Evolutionary conservation across 2,888 invertebrate genomes (phyloP).

Genomic region (Crioceris asparagi): DNA sequence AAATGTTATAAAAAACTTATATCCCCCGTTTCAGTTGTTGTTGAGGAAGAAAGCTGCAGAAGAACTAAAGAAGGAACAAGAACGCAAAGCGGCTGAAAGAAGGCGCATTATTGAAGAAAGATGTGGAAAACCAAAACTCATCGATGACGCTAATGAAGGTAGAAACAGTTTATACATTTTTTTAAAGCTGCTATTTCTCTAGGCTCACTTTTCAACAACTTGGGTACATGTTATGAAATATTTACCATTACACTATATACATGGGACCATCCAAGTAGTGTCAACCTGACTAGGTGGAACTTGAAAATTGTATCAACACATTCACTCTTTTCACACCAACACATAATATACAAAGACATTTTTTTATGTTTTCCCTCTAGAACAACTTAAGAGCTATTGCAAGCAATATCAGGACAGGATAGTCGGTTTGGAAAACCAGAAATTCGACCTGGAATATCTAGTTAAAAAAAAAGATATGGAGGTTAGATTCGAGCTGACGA

Average conservation of each 20-base stretch:
- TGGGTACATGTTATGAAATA: too few species aligned
- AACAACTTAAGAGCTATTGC: conserved; percentile 62
- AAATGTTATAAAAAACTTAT: conserved; percentile 3
- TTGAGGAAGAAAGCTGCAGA: conserved; percentile 99
- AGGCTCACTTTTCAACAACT: too few species aligned
- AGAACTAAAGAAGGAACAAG: conserved; percentile 98
- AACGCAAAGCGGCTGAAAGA: conserved; percentile 95
- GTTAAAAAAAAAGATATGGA: conserved; percentile 98
- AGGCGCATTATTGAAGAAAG: conserved; percentile 94
- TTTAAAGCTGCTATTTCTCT: too few species aligned
- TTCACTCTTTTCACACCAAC: background rate
- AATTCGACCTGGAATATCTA: conserved; percentile 97
- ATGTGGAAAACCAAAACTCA: conserved; percentile 83
- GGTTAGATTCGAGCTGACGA: conserved; percentile 76
- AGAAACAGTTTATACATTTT: conserved; percentile 32
- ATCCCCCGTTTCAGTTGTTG: conserved; percentile 72
- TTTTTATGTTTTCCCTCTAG: conserved; percentile 38
- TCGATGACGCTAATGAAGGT: conserved; percentile 94
- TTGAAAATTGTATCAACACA: background rate
- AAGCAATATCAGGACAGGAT: conserved; percentile 85
- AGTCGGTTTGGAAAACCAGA: conserved; percentile 79
- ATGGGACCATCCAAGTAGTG: too few species aligned
- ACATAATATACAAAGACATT: background rate
- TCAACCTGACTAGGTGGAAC: background rate
- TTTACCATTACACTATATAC: too few species aligned